Evolutionary conservation across 2,888 invertebrate genomes (phyloP), one percentile per base, ranked within the genome.

Genomic region (Calameuta filiformis): DNA sequence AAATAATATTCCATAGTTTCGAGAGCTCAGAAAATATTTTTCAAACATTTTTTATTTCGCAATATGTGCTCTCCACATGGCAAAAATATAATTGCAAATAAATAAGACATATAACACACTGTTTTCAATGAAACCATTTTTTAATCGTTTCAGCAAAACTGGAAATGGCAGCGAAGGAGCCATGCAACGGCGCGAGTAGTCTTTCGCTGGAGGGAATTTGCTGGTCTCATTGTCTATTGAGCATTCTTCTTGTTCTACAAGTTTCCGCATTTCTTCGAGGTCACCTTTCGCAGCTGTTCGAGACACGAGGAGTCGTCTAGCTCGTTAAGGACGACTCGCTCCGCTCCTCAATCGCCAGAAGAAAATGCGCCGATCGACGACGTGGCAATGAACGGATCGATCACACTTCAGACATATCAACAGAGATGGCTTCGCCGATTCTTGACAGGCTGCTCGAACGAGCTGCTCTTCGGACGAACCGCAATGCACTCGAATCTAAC

Each of bases 91-190:
- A 23, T 56, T 9, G 0, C 15, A 40, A 40, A 23, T 40, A 40
- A 23, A 6, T 15, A 40, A 12, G 12, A 56, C 40, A 6, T 6
- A 9, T 56, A 23, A 23, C 23, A 9, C 56, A 56, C 23, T 23
- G 23, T 23, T 56, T 23, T 56, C 9, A 56, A 56, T 56, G 6
- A 56, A 56, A 56, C 1, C 0, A 9, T 23, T 56, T 15, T 56
- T 56, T 12, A 12, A 23, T 23, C 56, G 85, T 90, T 90, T 1
- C 87, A 91, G 91, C 91, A 12, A 90, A 90, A 85, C 80, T 90
- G 82, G 90, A 91, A 30, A 85, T 88, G 80, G 82, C 82, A 35
- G 84, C 90, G 73, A 89, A 90, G 81, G 89, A 89, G 71, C 87
- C 89, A 40, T 91, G 91, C 86, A 90, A 88, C 83, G 88, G 90